These are phyloP conservation scores for Elymnias hypermnestra DNA, from an alignment of 1,140 invertebrate genomes.

Conservation along the genomic window DNA sequence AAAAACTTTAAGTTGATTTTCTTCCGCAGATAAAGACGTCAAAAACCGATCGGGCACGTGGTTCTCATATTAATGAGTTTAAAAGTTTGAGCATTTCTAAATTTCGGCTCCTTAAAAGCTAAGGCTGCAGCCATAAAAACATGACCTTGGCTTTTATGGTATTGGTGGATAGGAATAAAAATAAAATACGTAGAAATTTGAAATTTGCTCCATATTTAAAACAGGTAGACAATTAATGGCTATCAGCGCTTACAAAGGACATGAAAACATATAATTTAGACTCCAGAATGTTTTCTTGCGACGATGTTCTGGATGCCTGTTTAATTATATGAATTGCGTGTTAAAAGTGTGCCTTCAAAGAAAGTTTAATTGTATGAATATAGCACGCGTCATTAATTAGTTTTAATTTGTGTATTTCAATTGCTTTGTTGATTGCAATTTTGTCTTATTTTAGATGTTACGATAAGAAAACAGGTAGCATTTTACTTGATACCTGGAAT, in stretches of 20 bases:
- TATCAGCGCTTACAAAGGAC: background rate
- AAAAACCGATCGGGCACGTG: conserved; percentile 19
- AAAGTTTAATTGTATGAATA: too few species aligned
- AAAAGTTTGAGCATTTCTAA: conserved; percentile 8
- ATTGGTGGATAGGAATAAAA: background rate
- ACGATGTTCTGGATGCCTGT: background rate
- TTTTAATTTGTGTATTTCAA: too few species aligned
- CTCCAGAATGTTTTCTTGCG: background rate
- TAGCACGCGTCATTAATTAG: too few species aligned
- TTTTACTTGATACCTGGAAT: too few species aligned
- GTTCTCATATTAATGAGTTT: conserved; percentile 14
- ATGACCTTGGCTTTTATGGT: conserved; percentile 11
- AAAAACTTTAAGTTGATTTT: conserved; percentile 18
- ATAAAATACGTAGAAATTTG: background rate
- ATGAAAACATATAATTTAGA: background rate
- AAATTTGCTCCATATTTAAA: conserved; percentile 2
- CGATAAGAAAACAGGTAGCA: too few species aligned
- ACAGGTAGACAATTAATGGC: background rate
- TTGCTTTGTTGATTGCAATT: too few species aligned
- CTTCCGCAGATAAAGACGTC: conserved; percentile 21
- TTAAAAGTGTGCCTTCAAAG: too few species aligned
- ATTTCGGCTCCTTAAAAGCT: background rate
- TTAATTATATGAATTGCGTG: background rate
- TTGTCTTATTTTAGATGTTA: too few species aligned
- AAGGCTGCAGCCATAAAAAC: conserved; percentile 1